Evolutionary conservation across 1,140 invertebrate species (phyloP).

Genomic region (Thalassaphorura encarpata): DNA sequence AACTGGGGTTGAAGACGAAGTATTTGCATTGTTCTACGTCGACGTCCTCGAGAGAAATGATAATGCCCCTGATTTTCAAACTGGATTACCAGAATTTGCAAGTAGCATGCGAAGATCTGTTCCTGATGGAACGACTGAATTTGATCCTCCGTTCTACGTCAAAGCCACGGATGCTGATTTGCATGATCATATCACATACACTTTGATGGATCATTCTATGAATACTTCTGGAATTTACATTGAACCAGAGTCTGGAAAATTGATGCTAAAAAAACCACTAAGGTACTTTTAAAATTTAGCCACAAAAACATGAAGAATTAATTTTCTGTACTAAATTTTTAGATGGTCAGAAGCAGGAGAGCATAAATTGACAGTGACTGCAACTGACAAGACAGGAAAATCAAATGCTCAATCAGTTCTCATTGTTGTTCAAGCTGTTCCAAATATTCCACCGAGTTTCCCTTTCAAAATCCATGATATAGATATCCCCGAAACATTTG

Average conservation of each 20-base stretch:
- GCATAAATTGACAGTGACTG: constrained; percentile 37
- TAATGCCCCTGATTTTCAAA: constrained; percentile 61
- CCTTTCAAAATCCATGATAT: constrained; percentile 22
- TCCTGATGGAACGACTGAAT: constrained; percentile 21
- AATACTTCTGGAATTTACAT: constrained; percentile 36
- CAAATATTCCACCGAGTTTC: constrained; percentile 34
- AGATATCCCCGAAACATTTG: constrained; percentile 28
- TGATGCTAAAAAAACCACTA: constrained; percentile 48
- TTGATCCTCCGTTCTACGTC: constrained; percentile 26
- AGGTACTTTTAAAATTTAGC: constrained; percentile 7
- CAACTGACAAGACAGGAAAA: constrained; percentile 36
- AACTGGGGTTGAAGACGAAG: constrained; percentile 24
- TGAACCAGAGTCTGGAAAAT: constrained; percentile 56
- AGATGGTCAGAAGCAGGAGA: constrained; percentile 30
- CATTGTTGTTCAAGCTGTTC: constrained; percentile 33
- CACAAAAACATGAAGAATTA: constrained; percentile 11
- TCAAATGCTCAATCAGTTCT: constrained; percentile 31
- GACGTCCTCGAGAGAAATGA: constrained; percentile 49
- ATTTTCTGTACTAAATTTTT: too few species aligned
- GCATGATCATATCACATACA: constrained; percentile 23
- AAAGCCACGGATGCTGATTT: constrained; percentile 33
- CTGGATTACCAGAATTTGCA: too few species aligned
- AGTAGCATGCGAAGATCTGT: constrained; percentile 20
- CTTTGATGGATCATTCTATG: constrained; percentile 14
- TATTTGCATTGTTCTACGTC: constrained; percentile 24